These are phyloP conservation scores for Cynaeus angustus DNA, from an alignment of 2,888 invertebrate species.

Conservation along the genomic window DNA sequence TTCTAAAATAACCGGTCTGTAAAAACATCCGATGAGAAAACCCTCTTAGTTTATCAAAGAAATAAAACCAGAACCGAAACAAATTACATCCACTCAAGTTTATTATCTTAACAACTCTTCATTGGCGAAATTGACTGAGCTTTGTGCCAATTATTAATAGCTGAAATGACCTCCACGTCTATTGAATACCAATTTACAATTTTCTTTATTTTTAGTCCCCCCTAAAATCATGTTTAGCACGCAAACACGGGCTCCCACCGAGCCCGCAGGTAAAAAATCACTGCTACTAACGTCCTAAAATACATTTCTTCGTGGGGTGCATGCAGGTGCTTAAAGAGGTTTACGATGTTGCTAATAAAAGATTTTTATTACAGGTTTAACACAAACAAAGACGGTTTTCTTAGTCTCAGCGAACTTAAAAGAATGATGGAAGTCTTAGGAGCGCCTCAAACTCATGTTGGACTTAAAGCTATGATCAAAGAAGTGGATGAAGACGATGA, in stretches of 20 bases:
- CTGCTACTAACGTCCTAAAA: slow-evolving; percentile 3
- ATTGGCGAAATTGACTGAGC: too few species aligned
- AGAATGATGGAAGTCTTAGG: slow-evolving; percentile 97
- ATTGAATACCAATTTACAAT: slow-evolving; percentile 8
- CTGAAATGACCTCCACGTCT: slow-evolving; percentile 19
- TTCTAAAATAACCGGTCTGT: slow-evolving; percentile 36
- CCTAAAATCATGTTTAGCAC: slow-evolving; percentile 13
- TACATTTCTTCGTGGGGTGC: slow-evolving; percentile 26
- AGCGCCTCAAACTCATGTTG: slow-evolving; percentile 96
- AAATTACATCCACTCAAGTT: not conserved
- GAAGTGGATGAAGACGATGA: slow-evolving; percentile 92
- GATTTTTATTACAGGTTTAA: slow-evolving; percentile 83
- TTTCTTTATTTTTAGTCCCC: slow-evolving; percentile 19
- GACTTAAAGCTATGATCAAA: slow-evolving; percentile 95
- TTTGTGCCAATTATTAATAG: slow-evolving; percentile 24
- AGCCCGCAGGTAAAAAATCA: slow-evolving; percentile 21
- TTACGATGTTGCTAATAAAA: slow-evolving; percentile 10
- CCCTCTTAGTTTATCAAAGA: not conserved
- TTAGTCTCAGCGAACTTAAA: slow-evolving; percentile 93
- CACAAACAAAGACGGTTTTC: slow-evolving; percentile 89
- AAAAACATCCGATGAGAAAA: slow-evolving; percentile 20
- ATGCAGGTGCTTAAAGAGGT: slow-evolving; percentile 18
- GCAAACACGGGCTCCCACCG: slow-evolving; percentile 18
- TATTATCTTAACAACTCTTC: slow-evolving; percentile 8
- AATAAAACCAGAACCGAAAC: not conserved